Evolutionary conservation across 1,140 invertebrate species (phyloP), one percentile per base, ranked within the genome.

Genomic region (Drosophila ambigua): DNA sequence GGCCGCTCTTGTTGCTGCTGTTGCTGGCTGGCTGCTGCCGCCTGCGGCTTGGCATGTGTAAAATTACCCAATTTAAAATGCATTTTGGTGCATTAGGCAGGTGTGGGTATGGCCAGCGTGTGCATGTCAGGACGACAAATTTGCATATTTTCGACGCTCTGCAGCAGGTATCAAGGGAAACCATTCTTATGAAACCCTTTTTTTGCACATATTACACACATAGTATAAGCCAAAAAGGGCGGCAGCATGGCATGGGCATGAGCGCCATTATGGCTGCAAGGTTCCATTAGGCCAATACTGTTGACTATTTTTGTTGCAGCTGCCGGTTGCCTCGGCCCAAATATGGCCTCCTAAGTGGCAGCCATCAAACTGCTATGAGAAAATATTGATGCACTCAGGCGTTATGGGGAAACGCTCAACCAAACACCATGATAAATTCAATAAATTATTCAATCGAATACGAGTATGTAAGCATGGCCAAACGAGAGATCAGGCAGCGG

Each of bases 21-120:
- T 5, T 35, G 28, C 16, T 68, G 20, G 20, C 23, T 24, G 23
- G 67, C 66, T 39, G 82, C 15, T 72, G 72, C 61, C 43, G 82
- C 78, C 73, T 48, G 44, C 26, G 78, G 82, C 69, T 64, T 24
- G 73, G 73, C 81, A 82, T 87, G 60, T 88, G 78, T 78, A 76
- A 78, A 88, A 87, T 87, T 87, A 88, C 66, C 78, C 75, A 81
- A 87, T 87, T 82, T 45, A 48, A 81, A 82, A 87, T 87, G 82
- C 82, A 87, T 82, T 87, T 88, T 60, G 69, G 74, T 87, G 82
- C 82, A 87, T 79, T 87, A 80, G 57, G 64, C 60, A 55, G 65
- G 64, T 28, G 69, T 15, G 24, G 16, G 64, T 43, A 13, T 39
- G 35, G 53, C 43, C 45, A 48, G 20, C 31, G 15, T 39, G 35